Evolutionary conservation across 1,140 invertebrate species (phyloP), one percentile per base, ranked within the genome.

Genomic region (Armadillidium nasatum): DNA sequence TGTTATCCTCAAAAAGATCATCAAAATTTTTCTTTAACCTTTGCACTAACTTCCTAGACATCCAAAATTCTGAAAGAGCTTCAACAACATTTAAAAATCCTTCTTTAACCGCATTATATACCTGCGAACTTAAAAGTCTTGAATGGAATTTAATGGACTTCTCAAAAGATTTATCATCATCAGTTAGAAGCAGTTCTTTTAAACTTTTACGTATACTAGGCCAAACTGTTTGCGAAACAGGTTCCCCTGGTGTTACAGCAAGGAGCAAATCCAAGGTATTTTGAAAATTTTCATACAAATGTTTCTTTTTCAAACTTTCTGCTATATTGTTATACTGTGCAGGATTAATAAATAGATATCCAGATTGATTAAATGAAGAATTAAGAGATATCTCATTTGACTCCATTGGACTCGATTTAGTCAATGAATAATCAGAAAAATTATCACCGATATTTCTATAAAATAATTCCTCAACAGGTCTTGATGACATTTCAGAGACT

Each of bases 361-460:
- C 79, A 10, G 79, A 80, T 15, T 80, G 79, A 73, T 80, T 80
- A 21, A 80, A 75, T 2, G 79, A 80, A 21, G 79, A 80, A 60
- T 80, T 80, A 10, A 80, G 60, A 10, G 79, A 80, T 10, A 76
- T 78, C 46, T 76, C 79, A 75, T 76, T 75, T 46, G 79, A 78
- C 19, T 66, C 66, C 72, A 78, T 76, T 21, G 75, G 76, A 22
- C 76, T 76, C 7, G 54, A n/a, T 19, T 75, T 76, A 74, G 54
- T 74, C 10, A 74, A 76, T 3, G 71, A 74, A 22, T 43, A 60
- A 4, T 78, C 77, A 71, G 71, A 72, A 44, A 74, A 45, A 43
- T 80, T 69, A 75, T 75, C 73, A 44, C 60, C 75, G 70, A 78
- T 76, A 74, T 78, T 80, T 50, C 75, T 76, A 23, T 73, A 74